Conservation (phyloP, 2,888 invertebrate genomes). For the Agelastica alni region DNA sequence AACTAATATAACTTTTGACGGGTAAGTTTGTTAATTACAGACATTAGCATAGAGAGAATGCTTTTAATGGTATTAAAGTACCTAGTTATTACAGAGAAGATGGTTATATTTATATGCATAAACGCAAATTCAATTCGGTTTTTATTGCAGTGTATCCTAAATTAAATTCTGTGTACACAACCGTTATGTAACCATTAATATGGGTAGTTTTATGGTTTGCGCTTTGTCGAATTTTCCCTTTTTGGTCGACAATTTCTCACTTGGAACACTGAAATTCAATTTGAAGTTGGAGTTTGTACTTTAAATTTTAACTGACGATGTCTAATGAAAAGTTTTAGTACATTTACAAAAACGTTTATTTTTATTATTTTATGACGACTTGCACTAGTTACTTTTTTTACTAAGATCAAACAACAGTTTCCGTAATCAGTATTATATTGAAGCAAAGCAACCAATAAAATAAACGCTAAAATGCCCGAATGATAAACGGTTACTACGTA, state of each 20-base stretch:
- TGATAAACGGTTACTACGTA: too few species aligned
- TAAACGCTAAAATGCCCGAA: too few species aligned
- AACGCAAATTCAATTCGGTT: conserved; percentile 25
- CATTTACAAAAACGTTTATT: too few species aligned
- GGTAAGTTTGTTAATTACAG: conserved; percentile 28
- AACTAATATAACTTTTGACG: conserved; percentile 32
- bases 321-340: too few species aligned
- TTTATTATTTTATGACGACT: too few species aligned
- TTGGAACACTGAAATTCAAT: background rate
- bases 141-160: conserved; percentile 20
- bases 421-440: too few species aligned
- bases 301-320: too few species aligned
- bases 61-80: conserved; percentile 24
- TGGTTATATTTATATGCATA: conserved; percentile 22
- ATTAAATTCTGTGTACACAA: conserved; percentile 11
- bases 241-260: background rate
- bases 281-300: too few species aligned
- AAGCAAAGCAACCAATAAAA: too few species aligned
- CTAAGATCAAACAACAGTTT: too few species aligned
- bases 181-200: background rate
- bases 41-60: conserved; percentile 27
- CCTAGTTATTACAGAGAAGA: conserved; percentile 20
- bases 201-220: background rate
- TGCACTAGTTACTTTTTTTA: too few species aligned
- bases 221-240: background rate